These are phyloP conservation scores for Phaedon cochleariae DNA, from an alignment of 2,888 invertebrate species.

Conservation along the genomic window DNA sequence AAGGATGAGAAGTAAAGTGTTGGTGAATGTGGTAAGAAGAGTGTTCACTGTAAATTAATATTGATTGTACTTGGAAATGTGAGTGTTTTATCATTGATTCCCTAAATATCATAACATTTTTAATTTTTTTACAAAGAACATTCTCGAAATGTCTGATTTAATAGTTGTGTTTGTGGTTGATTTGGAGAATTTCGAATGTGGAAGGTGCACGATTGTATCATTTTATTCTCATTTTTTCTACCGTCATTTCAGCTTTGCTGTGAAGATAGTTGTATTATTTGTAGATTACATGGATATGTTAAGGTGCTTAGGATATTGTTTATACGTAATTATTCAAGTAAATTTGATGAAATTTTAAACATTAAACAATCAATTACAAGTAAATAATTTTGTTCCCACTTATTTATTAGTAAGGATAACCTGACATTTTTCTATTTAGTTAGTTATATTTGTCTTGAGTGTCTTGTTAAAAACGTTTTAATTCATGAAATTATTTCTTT, in stretches of 20 bases:
- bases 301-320: conserved; percentile 43
- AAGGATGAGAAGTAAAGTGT: conserved; percentile 53
- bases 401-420: conserved; percentile 28
- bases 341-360: conserved; percentile 17
- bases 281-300: conserved; percentile 39
- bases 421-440: conserved; percentile 18
- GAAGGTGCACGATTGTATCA: conserved; percentile 30
- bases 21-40: conserved; percentile 31
- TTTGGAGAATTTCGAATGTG: conserved; percentile 15
- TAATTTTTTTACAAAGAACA: background rate
- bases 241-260: conserved; percentile 30
- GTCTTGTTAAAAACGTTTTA: conserved; percentile 27
- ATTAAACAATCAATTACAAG: conserved; percentile 29
- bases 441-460: conserved; percentile 29
- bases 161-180: conserved; percentile 15
- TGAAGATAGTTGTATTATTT: conserved; percentile 43
- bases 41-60: conserved; percentile 44
- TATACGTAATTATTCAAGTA: conserved; percentile 32
- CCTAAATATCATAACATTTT: background rate
- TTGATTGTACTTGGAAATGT: conserved; percentile 10
- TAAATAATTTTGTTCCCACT: conserved; percentile 40
- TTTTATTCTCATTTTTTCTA: conserved; percentile 32
- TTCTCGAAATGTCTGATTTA: background rate
- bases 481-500: conserved; percentile 31
- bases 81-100: conserved; percentile 1